A percentile compares a stretch with the other conserved stretches of the same genome.
Conservation (phyloP, 2,888 invertebrate genomes). For the Drosophila fulvimacula region DNA sequence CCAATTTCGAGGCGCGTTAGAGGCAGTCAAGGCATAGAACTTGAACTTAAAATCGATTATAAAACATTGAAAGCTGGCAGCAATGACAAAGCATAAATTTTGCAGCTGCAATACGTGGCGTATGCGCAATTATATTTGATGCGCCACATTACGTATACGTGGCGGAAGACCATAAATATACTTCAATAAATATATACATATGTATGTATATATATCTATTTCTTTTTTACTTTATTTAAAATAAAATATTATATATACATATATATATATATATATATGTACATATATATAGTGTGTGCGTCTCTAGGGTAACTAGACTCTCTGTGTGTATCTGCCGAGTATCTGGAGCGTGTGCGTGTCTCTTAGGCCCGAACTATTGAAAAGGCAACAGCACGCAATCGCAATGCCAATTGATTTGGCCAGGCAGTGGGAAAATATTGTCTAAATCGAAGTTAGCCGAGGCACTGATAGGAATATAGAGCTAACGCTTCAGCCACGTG, state of each 20-base stretch:
- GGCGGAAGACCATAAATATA: background rate
- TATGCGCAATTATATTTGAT: conserved; percentile 1
- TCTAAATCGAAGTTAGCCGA: background rate
- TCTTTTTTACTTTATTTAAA: too few relatives aligned
- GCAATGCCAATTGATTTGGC: background rate
- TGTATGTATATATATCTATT: too few relatives aligned
- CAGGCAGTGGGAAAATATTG: background rate
- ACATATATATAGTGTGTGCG: too few relatives aligned
- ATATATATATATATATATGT: too few relatives aligned
- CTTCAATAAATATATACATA: too few relatives aligned
- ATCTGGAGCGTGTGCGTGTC: background rate
- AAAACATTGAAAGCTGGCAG: background rate
- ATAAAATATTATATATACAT: too few relatives aligned
- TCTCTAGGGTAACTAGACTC: too few relatives aligned
- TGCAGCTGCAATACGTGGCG: background rate
- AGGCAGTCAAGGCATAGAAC: background rate
- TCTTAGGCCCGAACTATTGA: background rate
- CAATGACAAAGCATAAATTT: background rate
- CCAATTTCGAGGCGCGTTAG: background rate
- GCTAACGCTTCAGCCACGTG: background rate
- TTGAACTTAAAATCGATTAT: background rate
- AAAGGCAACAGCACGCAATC: background rate
- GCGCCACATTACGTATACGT: conserved; percentile 1
- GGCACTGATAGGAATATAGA: background rate
- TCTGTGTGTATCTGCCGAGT: background rate